Percentiles rank a stretch among this genome's conserved stretches.
Conservation (phyloP, 2,797 vertebrate species). For the Alectoris magna region DNA sequence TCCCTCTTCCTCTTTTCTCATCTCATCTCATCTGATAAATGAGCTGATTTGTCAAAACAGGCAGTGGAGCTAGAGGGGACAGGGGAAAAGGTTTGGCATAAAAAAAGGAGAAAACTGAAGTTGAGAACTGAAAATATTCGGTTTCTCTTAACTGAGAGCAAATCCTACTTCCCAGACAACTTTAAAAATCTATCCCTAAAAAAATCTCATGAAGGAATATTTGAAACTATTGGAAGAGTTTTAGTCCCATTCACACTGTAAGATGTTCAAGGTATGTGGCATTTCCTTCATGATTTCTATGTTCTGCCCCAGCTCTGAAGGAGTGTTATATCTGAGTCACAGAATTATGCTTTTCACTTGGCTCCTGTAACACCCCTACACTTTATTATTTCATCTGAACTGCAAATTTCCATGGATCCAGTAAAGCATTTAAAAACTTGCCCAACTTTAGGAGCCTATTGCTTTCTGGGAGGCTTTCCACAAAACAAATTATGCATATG, state of each 20-base stretch:
- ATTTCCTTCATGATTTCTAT: conserved; percentile 28
- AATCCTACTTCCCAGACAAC: background rate
- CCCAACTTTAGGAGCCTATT: conserved; percentile 49
- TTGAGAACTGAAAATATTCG: conserved; percentile 3
- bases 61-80: background rate
- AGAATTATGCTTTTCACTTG: conserved; percentile 58
- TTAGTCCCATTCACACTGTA: background rate
- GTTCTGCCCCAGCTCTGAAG: conserved; percentile 9
- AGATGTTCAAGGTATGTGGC: background rate
- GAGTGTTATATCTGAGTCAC: conserved; percentile 57
- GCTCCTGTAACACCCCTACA: conserved; percentile 50
- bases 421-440: conserved; percentile 54
- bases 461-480: conserved; percentile 34
- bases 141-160: conserved; percentile 1
- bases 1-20: conserved; percentile 9
- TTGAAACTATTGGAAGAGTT: background rate
- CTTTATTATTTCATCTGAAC: conserved; percentile 62
- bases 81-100: background rate
- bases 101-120: conserved; percentile 38
- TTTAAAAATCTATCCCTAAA: background rate
- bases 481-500: background rate
- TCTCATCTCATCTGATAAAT: conserved; percentile 49
- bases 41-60: conserved; percentile 52
- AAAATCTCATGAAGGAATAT: background rate
- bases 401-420: conserved; percentile 35